These are phyloP conservation scores for Onychostoma macrolepis DNA, from an alignment of 2,113 vertebrate genomes.

Conservation along the genomic window DNA sequence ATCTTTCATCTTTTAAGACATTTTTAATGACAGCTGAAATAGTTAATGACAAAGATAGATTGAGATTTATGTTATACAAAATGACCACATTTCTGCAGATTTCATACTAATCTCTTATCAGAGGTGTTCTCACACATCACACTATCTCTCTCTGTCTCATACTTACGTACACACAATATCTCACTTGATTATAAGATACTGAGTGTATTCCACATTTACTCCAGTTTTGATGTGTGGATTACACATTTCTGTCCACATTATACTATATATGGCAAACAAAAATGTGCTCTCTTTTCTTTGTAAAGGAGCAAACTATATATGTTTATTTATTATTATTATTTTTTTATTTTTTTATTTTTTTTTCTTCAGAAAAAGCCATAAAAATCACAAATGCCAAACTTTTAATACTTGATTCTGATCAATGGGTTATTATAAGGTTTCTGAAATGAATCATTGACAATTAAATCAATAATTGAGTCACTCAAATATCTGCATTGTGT, in stretches of 20 bases:
- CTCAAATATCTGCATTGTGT: not conserved
- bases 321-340: not conserved
- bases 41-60: slow-evolving; percentile 30
- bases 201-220: not conserved
- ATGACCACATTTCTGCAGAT: slow-evolving; percentile 13
- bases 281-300: not conserved
- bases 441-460: not conserved
- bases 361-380: not conserved
- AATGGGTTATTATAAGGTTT: not conserved
- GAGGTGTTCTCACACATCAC: too few species aligned
- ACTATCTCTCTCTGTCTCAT: too few species aligned
- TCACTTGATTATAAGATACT: not conserved
- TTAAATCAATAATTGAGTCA: not conserved
- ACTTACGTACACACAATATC: too few species aligned
- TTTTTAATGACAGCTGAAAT: not conserved
- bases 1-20: slow-evolving; percentile 19
- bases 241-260: not conserved
- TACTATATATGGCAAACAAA: not conserved
- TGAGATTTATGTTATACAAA: slow-evolving; percentile 28
- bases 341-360: too few species aligned
- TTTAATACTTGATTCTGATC: not conserved
- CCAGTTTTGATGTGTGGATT: not conserved
- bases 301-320: not conserved
- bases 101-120: slow-evolving; percentile 3
- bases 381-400: not conserved